Evolutionary conservation across 2,797 vertebrate species (phyloP), one percentile per base, ranked within the genome.

Genomic region (Cyclopterus lumpus): DNA sequence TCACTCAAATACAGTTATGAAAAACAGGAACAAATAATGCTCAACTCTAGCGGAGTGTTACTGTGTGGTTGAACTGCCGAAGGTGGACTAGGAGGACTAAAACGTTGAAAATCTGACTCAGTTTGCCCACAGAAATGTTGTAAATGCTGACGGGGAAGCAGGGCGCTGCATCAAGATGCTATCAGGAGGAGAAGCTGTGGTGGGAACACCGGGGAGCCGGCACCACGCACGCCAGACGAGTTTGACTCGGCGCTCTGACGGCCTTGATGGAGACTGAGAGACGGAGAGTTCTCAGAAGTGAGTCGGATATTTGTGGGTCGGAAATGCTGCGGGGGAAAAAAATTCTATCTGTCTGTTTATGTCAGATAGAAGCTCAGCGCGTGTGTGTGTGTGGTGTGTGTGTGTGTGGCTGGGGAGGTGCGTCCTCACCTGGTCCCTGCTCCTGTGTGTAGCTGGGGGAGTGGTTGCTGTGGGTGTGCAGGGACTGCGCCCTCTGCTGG

Each of bases 371-470:
- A 34, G 28, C 8, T 1, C 0, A 30, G 1, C 55, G n/a, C 30
- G 51, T 36, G 46, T 38, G 22, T 30, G 30, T 58, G 18, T 49
- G 8, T 22, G 20, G 20, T 49, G 20, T 49, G 20, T 51, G 46
- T 24, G n/a, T 51, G 48, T 24, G 48, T 51, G 48, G 34, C 9
- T 44, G 42, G 16, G 42, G 44, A 8, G 44, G 18, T 22, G 48
- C 9, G 62, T 22, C 36, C 94, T 88, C 93, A 99, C 98, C 94
- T 0, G 97, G 95, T 4, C 97, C 98, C 16, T 97, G 96, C 34
- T 99, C 98, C 88, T 97, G 97, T 0, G 96, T 96, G 67, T 97
- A 99, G 93, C 97, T 99, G 28, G 98, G 97, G 0, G 98, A 98
- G 89, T 99, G 98, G 91, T 96, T 98, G 91, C 97, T 97, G 76